Evolutionary conservation across 2,113 vertebrate species (phyloP), one percentile per base, ranked within the genome.

Genomic region (Ifrita kowaldi): DNA sequence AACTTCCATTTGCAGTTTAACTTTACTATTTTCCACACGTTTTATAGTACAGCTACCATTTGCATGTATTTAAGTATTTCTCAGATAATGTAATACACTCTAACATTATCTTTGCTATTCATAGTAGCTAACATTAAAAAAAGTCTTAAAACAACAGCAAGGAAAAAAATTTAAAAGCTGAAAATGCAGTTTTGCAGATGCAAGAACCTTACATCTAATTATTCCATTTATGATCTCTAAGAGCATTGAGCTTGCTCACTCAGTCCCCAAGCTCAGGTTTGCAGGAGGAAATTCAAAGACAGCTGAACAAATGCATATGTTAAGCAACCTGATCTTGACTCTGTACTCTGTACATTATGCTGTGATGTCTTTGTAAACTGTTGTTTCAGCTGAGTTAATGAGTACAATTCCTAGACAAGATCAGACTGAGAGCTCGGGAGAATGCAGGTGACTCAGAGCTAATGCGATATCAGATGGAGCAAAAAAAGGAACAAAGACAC

Each of bases 271-370:
- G 46, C 49, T 94, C 82, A 64, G 1, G 0, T 86, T 90, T 90
- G 32, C n/a, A 39, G 15, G 41, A 71, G 64, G 13, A 95, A 84
- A 79, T 73, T 57, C 9, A 59, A 53, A 92, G 89, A 37, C 35
- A 86, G 50, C 49, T 68, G 76, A 86, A 70, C 35, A 89, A 81
- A 63, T 63, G 47, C 10, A 5, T n/a, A 63, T 49, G 35, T 75
- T 89, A 37, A 90, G 42, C 64, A 87, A 41, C 52, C 41, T 91
- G 89, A 90, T 94, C 84, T 90, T 92, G 89, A 63, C 69, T 89
- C 44, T 55, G 7, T 42, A 35, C 67, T 65, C 46, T 2, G 2
- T 81, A 63, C 27, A 32, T 47, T 44, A 41, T 26, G 33, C 28
- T 56, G 52, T 27, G 56, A 87, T 89, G 20, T n/a, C 73, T 84